A percentile compares a stretch with the other conserved stretches of the same genome.
phyloP scores from a whole-genome alignment of 2,797 vertebrate genomes.

The Spondyliosoma cantharus region DNA sequence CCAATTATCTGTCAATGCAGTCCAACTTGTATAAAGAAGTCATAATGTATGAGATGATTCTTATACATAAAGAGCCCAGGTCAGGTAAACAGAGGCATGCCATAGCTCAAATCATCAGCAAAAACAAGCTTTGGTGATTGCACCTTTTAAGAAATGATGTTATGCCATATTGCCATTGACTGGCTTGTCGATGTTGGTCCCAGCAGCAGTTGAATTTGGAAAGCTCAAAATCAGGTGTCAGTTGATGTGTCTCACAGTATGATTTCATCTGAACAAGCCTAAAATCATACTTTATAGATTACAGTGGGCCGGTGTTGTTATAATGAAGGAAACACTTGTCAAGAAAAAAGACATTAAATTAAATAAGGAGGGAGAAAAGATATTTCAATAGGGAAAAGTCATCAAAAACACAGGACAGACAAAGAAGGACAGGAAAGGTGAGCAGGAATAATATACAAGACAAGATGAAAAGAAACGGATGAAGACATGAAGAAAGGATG shows the following conservation, averaged over 20 bases:
- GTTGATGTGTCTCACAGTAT: neutral
- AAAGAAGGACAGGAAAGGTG: conserved; percentile 75
- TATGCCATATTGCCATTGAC: neutral
- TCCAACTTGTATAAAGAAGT: neutral
- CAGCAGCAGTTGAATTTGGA: neutral
- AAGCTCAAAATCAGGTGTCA: neutral
- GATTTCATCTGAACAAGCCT: neutral
- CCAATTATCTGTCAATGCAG: too few species aligned
- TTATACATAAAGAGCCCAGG: too few species aligned
- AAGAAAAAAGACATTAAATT: neutral
- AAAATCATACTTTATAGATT: neutral
- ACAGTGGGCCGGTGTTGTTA: too few species aligned
- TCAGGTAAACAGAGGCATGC: neutral
- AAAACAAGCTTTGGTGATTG: neutral
- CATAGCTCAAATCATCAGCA: neutral
- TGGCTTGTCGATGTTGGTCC: neutral
- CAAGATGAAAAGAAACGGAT: conserved; percentile 28
- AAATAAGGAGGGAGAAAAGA: conserved; percentile 3
- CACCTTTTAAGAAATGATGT: neutral
- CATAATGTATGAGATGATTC: neutral
- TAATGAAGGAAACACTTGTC: neutral
- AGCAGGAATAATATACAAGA: conserved; percentile 1
- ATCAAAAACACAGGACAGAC: conserved; percentile 2
- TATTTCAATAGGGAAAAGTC: conserved; percentile 1
- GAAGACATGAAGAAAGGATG: conserved; percentile 13